A percentile compares a stretch with the other conserved stretches of the same genome.
Conservation (phyloP, 1,140 invertebrate species). For the Maconellicoccus hirsutus region DNA sequence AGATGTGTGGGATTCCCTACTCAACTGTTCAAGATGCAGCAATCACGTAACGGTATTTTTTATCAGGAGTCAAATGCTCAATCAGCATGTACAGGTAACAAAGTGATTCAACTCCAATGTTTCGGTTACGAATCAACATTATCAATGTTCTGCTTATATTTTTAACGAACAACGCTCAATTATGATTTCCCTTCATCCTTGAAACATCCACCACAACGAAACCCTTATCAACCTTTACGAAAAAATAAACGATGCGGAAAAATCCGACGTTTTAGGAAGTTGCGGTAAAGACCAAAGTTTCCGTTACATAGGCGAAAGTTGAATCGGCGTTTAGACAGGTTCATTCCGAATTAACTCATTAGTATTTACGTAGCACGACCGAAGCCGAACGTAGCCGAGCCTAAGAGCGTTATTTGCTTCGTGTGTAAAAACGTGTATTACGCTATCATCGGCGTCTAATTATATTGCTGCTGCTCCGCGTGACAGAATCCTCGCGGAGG, state of each 20-base stretch:
- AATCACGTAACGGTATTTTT: too few relatives aligned
- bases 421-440: neutral
- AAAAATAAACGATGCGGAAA: neutral
- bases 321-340: neutral
- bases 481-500: conserved; percentile 1
- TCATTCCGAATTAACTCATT: neutral
- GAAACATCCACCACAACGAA: too few relatives aligned
- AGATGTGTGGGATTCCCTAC: too few relatives aligned
- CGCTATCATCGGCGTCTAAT: neutral
- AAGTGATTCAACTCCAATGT: too few relatives aligned
- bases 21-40: too few relatives aligned
- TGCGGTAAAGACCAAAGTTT: neutral
- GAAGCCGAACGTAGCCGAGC: neutral
- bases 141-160: too few relatives aligned
- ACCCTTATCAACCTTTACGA: too few relatives aligned
- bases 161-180: too few relatives aligned
- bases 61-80: too few relatives aligned
- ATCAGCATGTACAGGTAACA: too few relatives aligned
- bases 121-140: too few relatives aligned
- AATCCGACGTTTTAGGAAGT: neutral
- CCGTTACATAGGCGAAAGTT: neutral
- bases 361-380: neutral
- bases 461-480: neutral
- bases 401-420: neutral
- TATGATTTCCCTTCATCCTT: too few relatives aligned